These are phyloP conservation scores for Iselma pallidipennis DNA, from an alignment of 2,888 invertebrate species.

Conservation along the genomic window DNA sequence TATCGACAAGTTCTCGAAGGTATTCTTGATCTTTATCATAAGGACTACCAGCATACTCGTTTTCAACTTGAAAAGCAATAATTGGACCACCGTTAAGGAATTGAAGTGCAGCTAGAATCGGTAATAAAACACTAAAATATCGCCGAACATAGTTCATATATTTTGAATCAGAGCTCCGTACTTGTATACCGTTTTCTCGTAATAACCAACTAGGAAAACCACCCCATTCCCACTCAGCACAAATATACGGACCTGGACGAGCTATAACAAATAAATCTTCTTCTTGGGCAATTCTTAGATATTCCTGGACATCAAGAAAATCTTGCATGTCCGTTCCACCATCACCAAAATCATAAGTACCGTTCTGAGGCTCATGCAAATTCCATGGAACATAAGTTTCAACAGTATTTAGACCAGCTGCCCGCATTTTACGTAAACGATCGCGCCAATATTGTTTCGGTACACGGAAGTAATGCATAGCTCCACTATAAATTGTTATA, in stretches of 20 bases:
- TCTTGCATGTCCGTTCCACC: constrained; percentile 68
- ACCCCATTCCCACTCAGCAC: constrained; percentile 76
- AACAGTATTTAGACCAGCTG: constrained; percentile 85
- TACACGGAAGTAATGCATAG: too few relatives aligned
- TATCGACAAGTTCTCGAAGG: constrained; percentile 61
- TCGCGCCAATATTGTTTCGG: too few relatives aligned
- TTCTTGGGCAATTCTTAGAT: constrained; percentile 69
- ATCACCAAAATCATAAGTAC: constrained; percentile 59
- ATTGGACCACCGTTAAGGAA: constrained; percentile 81
- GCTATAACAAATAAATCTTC: constrained; percentile 76
- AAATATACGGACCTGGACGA: constrained; percentile 86
- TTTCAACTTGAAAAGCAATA: constrained; percentile 88
- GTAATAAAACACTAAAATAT: constrained; percentile 59
- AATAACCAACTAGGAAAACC: constrained; percentile 56
- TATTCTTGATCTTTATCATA: constrained; percentile 2
- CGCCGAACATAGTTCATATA: constrained; percentile 56
- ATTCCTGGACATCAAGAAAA: constrained; percentile 62
- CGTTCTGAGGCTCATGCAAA: constrained; percentile 77
- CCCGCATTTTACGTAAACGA: constrained; percentile 72
- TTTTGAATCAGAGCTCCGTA: constrained; percentile 49
- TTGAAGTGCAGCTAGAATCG: constrained; percentile 58
- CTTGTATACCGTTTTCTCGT: constrained; percentile 59
- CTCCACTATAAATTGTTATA: too few relatives aligned
- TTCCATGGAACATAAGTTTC: constrained; percentile 89
- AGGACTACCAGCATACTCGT: constrained; percentile 81